These are phyloP conservation scores for Urophycis tenuis DNA, from an alignment of 2,797 vertebrate species.

Conservation along the genomic window DNA sequence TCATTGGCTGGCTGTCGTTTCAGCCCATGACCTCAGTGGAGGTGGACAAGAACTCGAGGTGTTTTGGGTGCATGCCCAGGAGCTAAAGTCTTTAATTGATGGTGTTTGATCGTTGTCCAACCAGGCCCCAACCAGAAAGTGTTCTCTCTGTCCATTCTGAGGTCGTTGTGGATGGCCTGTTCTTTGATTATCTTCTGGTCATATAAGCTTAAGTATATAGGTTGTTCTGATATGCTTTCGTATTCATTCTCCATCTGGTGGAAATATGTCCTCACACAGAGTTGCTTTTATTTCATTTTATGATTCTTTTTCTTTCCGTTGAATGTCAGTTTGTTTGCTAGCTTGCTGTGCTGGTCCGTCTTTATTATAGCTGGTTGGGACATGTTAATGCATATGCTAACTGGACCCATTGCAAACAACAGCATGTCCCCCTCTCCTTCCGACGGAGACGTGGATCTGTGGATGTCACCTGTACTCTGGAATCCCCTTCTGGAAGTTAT, in stretches of 20 bases:
- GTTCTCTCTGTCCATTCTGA: not conserved
- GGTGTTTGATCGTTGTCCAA: too few species aligned
- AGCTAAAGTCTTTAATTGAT: too few species aligned
- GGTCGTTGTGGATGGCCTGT: not conserved
- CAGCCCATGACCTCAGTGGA: not conserved
- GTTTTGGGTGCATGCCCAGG: too few species aligned
- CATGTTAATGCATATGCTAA: not conserved
- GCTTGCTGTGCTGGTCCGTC: not conserved
- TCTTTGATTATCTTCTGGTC: not conserved
- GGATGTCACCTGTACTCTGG: not conserved
- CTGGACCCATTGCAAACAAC: not conserved
- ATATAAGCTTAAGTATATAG: not conserved
- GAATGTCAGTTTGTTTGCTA: constrained; percentile 1
- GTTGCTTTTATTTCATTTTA: not conserved
- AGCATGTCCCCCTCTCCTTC: not conserved
- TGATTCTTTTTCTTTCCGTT: not conserved
- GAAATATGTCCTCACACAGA: not conserved
- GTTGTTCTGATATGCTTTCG: not conserved
- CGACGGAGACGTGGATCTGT: not conserved
- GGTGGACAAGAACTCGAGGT: not conserved
- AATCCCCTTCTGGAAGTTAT: not conserved
- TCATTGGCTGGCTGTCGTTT: not conserved
- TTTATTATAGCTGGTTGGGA: not conserved
- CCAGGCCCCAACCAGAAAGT: too few species aligned
- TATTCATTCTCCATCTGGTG: not conserved